Base-by-base conservation (phyloP, 2,797 vertebrate species). In the Sebastolobus alascanus region DNA sequence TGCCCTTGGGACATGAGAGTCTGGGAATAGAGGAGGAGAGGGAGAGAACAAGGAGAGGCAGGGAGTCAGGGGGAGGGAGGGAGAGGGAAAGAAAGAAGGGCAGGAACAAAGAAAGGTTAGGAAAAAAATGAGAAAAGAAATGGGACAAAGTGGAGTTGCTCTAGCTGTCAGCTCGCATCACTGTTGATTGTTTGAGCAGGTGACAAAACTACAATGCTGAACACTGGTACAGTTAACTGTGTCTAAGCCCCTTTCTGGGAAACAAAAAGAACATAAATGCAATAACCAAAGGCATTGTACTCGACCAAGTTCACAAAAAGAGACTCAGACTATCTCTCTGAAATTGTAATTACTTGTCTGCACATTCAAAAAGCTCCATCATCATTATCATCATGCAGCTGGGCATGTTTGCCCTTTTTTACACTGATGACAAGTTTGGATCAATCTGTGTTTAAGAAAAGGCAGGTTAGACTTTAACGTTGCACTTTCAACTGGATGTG, bases 1-100 rank as follows among this genome's bases (percentile, higher is more conserved):
- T 97, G 97, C 91, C 99, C 97, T 95, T 98, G 95, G 89, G 94
- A 94, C 95, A 96, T 96, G 67, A 97, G 91, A 91, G 93, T 94
- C 95, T 96, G 88, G 80, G 87, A 90, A 90, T 55, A 69, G 77
- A 88, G 75, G 64, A 89, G 84, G 82, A 89, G 76, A 80, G 72
- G 69, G 77, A 89, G 86, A 86, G 87, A 84, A 86, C 68, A 82
- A 89, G 85, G 82, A 84, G 72, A 84, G 64, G 82, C 69, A 86
- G 81, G 73, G 81, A 85, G 79, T 72, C 59, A 66, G 63, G 59
- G 83, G 69, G 56, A 79, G 76, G 87, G 77, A 84, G 75, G 72
- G 82, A 75, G 64, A 73, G 73, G 77, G 77, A 78, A 66, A 77
- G n/a, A 37, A 50, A 83, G 73, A 86, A 84, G n/a, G 63, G 67